Percentiles rank a stretch among this genome's conserved stretches.
phyloP scores from a whole-genome alignment of 1,140 invertebrate species.

The Liolophura sinensis region DNA sequence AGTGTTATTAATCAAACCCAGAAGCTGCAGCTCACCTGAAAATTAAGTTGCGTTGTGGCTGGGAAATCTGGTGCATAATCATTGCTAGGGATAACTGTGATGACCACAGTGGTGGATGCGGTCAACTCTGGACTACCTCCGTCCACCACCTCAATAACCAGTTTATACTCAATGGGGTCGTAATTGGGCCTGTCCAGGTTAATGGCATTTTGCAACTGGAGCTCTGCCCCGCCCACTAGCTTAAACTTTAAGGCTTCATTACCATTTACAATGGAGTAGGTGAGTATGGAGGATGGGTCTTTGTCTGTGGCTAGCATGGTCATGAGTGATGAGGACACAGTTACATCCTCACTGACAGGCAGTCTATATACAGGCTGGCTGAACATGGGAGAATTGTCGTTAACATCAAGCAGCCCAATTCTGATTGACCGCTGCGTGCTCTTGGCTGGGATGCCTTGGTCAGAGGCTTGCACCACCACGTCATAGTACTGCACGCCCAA shows the following conservation, averaged over 20 bases:
- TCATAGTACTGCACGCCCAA: conserved; percentile 23
- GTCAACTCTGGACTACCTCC: conserved; percentile 18
- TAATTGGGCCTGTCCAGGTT: conserved; percentile 8
- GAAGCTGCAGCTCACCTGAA: background rate
- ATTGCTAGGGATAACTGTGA: conserved; percentile 38
- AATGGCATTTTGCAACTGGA: conserved; percentile 17
- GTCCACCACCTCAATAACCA: conserved; percentile 14
- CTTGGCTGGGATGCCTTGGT: conserved; percentile 11
- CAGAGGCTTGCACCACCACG: conserved; percentile 16
- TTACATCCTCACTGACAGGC: conserved; percentile 12
- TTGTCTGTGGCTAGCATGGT: conserved; percentile 27
- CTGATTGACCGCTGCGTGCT: conserved; percentile 6
- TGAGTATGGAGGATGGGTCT: conserved; percentile 25
- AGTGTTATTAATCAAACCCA: background rate
- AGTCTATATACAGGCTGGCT: conserved; percentile 12
- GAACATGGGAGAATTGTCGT: conserved; percentile 29
- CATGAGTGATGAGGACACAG: conserved; percentile 18
- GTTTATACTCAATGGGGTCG: conserved; percentile 4
- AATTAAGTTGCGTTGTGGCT: background rate
- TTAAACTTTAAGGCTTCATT: conserved; percentile 19
- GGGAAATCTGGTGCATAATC: conserved; percentile 14
- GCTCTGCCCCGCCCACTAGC: conserved; percentile 17
- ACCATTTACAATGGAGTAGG: conserved; percentile 18
- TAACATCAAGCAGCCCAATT: conserved; percentile 17
- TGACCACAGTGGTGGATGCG: conserved; percentile 26